Base-by-base conservation (phyloP, 2,888 invertebrate genomes). In the Leptinotarsa tumamoca region DNA sequence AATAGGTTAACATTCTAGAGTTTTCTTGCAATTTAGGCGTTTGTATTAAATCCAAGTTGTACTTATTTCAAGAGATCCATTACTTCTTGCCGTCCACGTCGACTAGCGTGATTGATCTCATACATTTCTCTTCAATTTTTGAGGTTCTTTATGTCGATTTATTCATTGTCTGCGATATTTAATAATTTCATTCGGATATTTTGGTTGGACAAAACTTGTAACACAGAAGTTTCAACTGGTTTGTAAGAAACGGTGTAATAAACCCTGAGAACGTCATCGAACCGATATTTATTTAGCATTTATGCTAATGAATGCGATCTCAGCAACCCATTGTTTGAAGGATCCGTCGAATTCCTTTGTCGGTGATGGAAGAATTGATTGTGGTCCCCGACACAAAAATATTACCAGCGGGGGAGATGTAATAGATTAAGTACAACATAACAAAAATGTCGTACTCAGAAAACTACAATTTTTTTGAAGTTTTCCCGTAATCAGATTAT, bases 261-360 rank as follows among this genome's bases (percentile, higher is more conserved):
- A 3, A 63, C 63, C 13, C 17, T 10, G 43, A 17, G 61, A 67
- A 70, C 69, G 49, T 73, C 67, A 73, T 76, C 75, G 52, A 70
- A 73, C 66, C 21, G 54, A 66, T 52, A 74, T 72, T 72, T 72
- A 74, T 68, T 69, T 69, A 77, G 71, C 66, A 54, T 71, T 58
- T 51, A 73, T 72, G 69, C 23, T 68, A 77, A 77, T 77, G 68
- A 84, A 84, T 84, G 82, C 85, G 85, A 85, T 85, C 85, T 82
- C 73, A 76, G 81, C 82, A 78, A 80, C 77, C 84, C 83, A 85
- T 84, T 85, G 85, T 86, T 85, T 84, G 83, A 86, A 82, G 85
- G 84, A 86, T 86, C 86, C 85, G 85, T 86, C 86, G 87, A 87
- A 87, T 86, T 85, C 84, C 84, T 84, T 85, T 85, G 63, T 63